Evolutionary conservation across 2,797 vertebrate genomes (phyloP).

Genomic region (Centroberyx gerrardi): DNA sequence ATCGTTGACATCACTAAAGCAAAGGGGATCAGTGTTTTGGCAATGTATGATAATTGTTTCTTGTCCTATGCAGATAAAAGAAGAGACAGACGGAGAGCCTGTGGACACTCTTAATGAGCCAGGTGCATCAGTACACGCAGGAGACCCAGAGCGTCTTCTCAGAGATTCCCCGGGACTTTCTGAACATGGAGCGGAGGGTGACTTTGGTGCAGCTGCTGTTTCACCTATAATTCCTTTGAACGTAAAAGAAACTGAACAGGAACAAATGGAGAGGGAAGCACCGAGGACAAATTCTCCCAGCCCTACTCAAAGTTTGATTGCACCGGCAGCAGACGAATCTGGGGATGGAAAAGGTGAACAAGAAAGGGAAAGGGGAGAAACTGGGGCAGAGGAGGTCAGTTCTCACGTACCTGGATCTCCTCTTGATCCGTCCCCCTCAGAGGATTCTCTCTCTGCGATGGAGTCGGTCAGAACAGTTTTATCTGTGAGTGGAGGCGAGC

Average conservation of each 20-base stretch:
- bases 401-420: slow-evolving; percentile 1
- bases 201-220: not conserved
- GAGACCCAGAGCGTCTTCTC: not conserved
- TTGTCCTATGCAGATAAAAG: slow-evolving; percentile 46
- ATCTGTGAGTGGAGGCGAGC: not conserved
- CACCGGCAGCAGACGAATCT: not conserved
- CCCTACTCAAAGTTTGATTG: not conserved
- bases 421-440: not conserved
- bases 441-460: not conserved
- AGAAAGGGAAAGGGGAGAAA: not conserved
- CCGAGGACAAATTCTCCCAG: not conserved
- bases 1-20: too few relatives aligned
- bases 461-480: slow-evolving; percentile 3
- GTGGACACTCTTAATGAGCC: slow-evolving; percentile 31
- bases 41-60: not conserved
- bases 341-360: not conserved
- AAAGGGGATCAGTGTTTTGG: too few relatives aligned
- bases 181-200: slow-evolving; percentile 3
- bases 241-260: too few relatives aligned
- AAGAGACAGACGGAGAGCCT: slow-evolving; percentile 14
- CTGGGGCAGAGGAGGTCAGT: not conserved
- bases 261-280: too few relatives aligned
- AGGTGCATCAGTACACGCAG: slow-evolving; percentile 7
- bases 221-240: too few relatives aligned
- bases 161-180: slow-evolving; percentile 3